Evolutionary conservation across 2,113 vertebrate genomes (phyloP).

Genomic region (Astur gentilis): DNA sequence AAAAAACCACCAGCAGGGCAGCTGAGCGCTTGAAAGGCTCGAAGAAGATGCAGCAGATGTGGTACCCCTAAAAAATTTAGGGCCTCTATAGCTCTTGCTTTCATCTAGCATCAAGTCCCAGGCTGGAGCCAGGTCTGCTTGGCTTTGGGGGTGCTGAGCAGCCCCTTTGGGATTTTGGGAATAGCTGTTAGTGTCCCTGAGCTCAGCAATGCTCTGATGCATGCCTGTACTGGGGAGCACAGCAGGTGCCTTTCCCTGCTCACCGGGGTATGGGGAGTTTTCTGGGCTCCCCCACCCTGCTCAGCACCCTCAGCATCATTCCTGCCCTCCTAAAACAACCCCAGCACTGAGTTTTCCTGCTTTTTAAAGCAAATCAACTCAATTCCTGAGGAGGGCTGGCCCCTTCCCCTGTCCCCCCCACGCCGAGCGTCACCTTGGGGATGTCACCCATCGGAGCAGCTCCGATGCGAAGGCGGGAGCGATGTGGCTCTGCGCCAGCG

Average conservation of each 20-base stretch:
- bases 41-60: not conserved
- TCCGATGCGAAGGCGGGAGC: rapidly evolving
- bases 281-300: not conserved
- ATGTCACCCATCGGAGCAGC: rapidly evolving
- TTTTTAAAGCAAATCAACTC: not conserved
- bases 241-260: rapidly evolving
- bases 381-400: not conserved
- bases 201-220: not conserved
- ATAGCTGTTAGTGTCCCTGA: not conserved
- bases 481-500: rapidly evolving
- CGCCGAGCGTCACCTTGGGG: rapidly evolving
- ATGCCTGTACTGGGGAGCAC: not conserved
- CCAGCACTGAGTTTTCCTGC: rapidly evolving
- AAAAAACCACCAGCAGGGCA: not conserved
- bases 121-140: not conserved
- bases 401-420: not conserved
- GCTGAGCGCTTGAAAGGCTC: not conserved
- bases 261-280: not conserved
- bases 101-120: not conserved
- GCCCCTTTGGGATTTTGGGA: not conserved
- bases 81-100: not conserved
- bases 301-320: not conserved
- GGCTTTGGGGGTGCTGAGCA: not conserved
- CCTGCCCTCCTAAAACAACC: not conserved
- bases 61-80: not conserved